Percentiles rank a stretch among this genome's conserved stretches.
Conservation (phyloP, 2,797 vertebrate species). For the Ctenosaura bakeri region DNA sequence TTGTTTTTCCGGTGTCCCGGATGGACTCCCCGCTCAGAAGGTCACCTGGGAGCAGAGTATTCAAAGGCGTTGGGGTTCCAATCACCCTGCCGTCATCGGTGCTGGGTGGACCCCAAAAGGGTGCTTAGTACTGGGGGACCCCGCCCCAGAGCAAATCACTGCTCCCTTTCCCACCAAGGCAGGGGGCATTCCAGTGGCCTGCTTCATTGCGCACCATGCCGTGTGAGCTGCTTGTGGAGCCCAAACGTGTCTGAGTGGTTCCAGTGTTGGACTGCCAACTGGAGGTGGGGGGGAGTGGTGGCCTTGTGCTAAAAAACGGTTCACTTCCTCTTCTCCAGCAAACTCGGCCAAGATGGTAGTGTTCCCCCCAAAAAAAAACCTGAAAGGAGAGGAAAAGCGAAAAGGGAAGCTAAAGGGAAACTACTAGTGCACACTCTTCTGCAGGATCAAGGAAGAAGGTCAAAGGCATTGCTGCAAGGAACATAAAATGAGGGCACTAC, state of each 20-base stretch:
- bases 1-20: conserved; percentile 83
- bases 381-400: conserved; percentile 56
- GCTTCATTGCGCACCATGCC: conserved; percentile 83
- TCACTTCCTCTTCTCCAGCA: conserved; percentile 96
- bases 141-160: conserved; percentile 94
- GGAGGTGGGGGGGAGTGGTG: conserved; percentile 92
- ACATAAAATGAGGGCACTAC: too few species aligned
- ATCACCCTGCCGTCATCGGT: conserved; percentile 91
- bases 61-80: conserved; percentile 93
- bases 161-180: conserved; percentile 86
- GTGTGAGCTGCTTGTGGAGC: conserved; percentile 86
- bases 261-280: conserved; percentile 95
- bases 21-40: conserved; percentile 96
- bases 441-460: neutral
- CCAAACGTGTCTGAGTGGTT: conserved; percentile 89
- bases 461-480: neutral
- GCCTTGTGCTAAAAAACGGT: conserved; percentile 96
- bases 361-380: conserved; percentile 98
- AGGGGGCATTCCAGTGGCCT: conserved; percentile 90
- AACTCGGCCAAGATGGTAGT: conserved; percentile 99
- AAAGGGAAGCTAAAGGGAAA: fast-evolving
- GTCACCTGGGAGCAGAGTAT: conserved; percentile 95
- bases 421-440: fast-evolving
- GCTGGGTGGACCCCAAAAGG: conserved; percentile 92
- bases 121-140: conserved; percentile 94